Percentiles rank a stretch among this genome's conserved stretches.
Evolutionary conservation across 2,888 invertebrate species (phyloP).

Genomic region (Euplagia quadripunctaria): DNA sequence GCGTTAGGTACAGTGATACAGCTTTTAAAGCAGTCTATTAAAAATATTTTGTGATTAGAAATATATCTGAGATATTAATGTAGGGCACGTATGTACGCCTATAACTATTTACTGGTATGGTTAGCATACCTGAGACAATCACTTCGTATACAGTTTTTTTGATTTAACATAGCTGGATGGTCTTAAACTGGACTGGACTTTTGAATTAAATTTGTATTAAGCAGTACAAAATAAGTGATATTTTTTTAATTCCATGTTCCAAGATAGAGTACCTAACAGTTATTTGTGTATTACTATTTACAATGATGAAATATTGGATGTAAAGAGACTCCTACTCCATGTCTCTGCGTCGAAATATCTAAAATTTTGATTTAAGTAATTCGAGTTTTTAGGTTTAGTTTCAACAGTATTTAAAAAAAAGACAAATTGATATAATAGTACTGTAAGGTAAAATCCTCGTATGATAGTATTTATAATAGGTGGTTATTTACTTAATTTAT

Average conservation of each 20-base stretch:
- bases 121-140: not conserved
- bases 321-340: not conserved
- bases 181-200: too few species aligned
- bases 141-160: not conserved
- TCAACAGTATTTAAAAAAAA: not conserved
- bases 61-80: conserved; percentile 50
- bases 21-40: conserved; percentile 37
- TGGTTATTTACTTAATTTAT: not conserved
- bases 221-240: conserved; percentile 9
- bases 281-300: not conserved
- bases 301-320: not conserved
- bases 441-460: not conserved
- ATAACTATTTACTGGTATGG: not conserved
- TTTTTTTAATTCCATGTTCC: not conserved
- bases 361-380: not conserved
- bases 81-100: conserved; percentile 33
- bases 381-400: not conserved
- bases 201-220: conserved; percentile 1
- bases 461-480: not conserved
- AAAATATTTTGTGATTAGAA: conserved; percentile 46
- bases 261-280: not conserved
- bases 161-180: not conserved
- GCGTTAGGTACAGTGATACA: conserved; percentile 13
- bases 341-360: too few species aligned
- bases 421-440: not conserved